These are phyloP conservation scores for Mantis religiosa DNA, from an alignment of 2,888 invertebrate species.

Conservation along the genomic window DNA sequence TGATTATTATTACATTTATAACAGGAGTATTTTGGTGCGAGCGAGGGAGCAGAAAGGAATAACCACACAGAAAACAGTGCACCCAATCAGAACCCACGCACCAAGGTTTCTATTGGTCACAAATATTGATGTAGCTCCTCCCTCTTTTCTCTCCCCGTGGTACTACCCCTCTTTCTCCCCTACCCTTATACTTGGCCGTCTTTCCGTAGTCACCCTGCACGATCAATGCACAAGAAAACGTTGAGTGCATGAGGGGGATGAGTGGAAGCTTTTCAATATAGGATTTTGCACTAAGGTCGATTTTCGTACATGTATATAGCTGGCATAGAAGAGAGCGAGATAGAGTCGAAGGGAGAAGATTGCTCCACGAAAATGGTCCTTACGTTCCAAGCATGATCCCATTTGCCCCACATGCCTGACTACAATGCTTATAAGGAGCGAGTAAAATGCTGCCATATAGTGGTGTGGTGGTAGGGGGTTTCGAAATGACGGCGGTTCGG, in stretches of 20 bases:
- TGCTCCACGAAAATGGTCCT: constrained; percentile 27
- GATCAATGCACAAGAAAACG: constrained; percentile 22
- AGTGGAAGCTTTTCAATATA: constrained; percentile 18
- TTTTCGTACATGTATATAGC: constrained; percentile 17
- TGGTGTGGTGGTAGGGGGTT: not conserved
- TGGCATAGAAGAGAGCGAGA: not conserved
- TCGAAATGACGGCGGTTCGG: not conserved
- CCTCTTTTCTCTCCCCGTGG: not conserved
- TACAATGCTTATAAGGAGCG: constrained; percentile 17
- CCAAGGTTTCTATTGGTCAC: not conserved
- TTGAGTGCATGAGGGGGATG: not conserved
- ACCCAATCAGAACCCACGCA: not conserved
- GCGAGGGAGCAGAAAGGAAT: not conserved
- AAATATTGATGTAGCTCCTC: constrained; percentile 2
- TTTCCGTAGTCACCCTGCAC: not conserved
- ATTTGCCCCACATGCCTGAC: constrained; percentile 11
- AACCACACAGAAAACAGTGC: not conserved
- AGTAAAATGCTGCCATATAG: constrained; percentile 2
- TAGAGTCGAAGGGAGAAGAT: not conserved
- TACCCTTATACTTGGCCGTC: not conserved
- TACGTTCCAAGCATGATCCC: constrained; percentile 13
- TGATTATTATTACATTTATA: not conserved
- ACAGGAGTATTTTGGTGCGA: not conserved
- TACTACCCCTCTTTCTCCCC: not conserved
- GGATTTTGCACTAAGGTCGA: constrained; percentile 14